Percentiles rank a stretch among this genome's conserved stretches.
These are phyloP conservation scores for Halichoeres trimaculatus DNA, from an alignment of 2,113 vertebrate species.

Conservation along the genomic window DNA sequence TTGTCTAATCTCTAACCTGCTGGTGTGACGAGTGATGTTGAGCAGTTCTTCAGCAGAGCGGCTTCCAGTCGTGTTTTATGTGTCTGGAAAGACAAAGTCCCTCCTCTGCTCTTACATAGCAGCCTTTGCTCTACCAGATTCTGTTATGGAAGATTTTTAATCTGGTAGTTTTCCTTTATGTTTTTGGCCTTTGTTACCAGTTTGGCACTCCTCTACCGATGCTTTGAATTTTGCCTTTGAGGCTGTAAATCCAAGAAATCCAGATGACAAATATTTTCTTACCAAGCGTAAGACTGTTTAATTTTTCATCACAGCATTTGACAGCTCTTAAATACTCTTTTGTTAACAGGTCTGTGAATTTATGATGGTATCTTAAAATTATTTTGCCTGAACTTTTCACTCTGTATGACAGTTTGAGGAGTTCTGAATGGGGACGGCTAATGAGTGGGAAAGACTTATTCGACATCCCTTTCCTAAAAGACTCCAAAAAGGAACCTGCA, in stretches of 20 bases:
- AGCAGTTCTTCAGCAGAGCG: neutral
- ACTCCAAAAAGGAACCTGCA: slow-evolving; percentile 18
- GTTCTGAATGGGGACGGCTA: slow-evolving; percentile 22
- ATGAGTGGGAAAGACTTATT: slow-evolving; percentile 32
- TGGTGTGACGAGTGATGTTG: neutral
- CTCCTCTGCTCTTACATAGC: neutral
- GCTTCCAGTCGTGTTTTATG: neutral
- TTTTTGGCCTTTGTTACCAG: no score
- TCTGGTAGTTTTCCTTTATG: no score
- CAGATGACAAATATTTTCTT: no score
- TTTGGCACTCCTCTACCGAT: no score
- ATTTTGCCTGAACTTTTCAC: neutral
- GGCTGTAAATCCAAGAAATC: no score
- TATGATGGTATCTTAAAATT: neutral
- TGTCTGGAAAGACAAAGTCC: neutral
- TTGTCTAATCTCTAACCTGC: neutral
- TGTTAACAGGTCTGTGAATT: no score
- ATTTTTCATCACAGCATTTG: no score
- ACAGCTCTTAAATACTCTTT: no score
- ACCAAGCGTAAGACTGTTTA: no score
- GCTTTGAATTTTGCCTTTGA: no score
- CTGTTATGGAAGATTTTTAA: neutral
- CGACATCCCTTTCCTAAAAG: slow-evolving; percentile 7
- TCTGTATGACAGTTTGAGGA: slow-evolving; percentile 51
- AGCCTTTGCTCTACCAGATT: neutral